Percentiles rank a stretch among this genome's conserved stretches.
phyloP scores from a whole-genome alignment of 2,113 vertebrate genomes.

The Danionella cerebrum region DNA sequence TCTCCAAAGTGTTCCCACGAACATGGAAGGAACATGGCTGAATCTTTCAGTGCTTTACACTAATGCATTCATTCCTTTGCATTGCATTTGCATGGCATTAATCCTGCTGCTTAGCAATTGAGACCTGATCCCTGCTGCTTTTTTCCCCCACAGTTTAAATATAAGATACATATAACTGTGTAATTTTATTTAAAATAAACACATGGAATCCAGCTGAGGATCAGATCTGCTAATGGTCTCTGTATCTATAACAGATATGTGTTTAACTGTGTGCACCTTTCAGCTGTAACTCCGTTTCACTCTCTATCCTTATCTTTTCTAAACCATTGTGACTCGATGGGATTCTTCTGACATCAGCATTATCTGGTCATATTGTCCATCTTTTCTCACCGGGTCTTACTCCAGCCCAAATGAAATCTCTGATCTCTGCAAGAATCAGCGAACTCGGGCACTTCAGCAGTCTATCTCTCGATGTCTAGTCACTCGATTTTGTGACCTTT shows the following conservation, averaged over 20 bases:
- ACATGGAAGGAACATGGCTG: no score
- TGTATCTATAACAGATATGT: background rate
- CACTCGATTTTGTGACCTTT: background rate
- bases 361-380: background rate
- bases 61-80: no score
- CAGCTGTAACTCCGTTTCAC: background rate
- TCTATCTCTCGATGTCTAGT: background rate
- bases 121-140: no score
- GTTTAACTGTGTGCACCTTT: background rate
- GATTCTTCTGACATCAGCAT: constrained; percentile 10
- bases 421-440: background rate
- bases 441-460: background rate
- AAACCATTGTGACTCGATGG: constrained; percentile 1
- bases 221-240: background rate
- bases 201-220: background rate
- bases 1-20: no score
- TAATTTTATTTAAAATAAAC: background rate
- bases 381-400: background rate
- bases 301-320: constrained; percentile 12
- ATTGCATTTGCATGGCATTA: no score
- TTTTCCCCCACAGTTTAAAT: no score
- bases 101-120: no score
- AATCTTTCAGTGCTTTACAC: no score
- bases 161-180: no score
- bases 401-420: constrained; percentile 2